Base-by-base conservation (phyloP, 2,888 invertebrate species). In the Lasioglossum marginatum region DNA sequence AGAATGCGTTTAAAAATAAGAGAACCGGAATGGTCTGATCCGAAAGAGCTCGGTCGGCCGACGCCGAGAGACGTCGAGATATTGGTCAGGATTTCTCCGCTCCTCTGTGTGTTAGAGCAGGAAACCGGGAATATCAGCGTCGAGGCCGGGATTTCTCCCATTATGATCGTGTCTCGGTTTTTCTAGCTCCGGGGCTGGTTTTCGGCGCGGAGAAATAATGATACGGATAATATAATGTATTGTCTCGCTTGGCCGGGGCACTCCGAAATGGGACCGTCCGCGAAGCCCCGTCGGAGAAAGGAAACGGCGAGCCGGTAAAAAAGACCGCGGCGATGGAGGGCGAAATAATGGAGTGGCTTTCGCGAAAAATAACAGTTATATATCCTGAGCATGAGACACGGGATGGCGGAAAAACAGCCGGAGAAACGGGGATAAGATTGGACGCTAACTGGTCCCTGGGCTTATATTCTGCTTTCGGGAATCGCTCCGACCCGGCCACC, bases 351-450 rank as follows among this genome's bases (percentile, higher is more conserved):
- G 92, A 93, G 92, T 92, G 92, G 87, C 88, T 91, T 90, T 88
- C 88, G 92, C 92, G 93, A 94, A 94, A 94, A 94, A 94, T 94
- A 94, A 92, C 93, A 91, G 92, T 92, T 91, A 92, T 93, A 93
- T 92, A 92, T 93, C 88, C 88, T 82, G 87, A 87, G 91, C 90
- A 92, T 88, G 92, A 92, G 91, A 88, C 57, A 57, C 90, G 81
- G 88, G 90, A 89, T 88, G 87, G 86, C 82, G 90, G 91, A 92
- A 93, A 93, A 92, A 92, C 92, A 90, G 88, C 87, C 91, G 89
- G 89, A 91, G 92, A 91, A 57, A 92, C 83, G 81, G 77, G 87
- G 90, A 89, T 90, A 92, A 93, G 93, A 93, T 93, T 92, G 92
- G 92, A 92, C 92, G 93, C 90, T 94, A 93, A 94, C 93, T 91